phyloP scores from a whole-genome alignment of 2,797 vertebrate species.

The Hoplostethus mediterraneus region DNA sequence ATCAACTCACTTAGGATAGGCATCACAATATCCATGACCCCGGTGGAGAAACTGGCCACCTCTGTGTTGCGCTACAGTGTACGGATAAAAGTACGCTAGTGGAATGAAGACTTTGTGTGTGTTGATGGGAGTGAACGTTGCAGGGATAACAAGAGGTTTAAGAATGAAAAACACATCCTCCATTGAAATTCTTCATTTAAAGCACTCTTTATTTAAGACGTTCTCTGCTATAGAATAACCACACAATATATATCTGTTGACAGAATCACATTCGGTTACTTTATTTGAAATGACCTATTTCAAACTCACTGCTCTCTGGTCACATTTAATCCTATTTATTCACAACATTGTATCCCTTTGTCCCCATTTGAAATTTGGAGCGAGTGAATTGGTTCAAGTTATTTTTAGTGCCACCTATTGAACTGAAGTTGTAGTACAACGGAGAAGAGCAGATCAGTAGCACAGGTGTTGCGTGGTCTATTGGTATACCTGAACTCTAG shows the following conservation, averaged over 20 bases:
- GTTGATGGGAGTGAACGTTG: neutral
- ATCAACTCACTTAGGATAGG: slow-evolving; percentile 16
- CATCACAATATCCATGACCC: neutral
- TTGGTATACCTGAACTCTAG: slow-evolving; percentile 48
- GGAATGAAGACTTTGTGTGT: neutral
- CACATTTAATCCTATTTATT: slow-evolving; percentile 61
- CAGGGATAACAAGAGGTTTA: neutral
- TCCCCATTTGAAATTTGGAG: slow-evolving; percentile 60
- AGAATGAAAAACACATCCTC: neutral
- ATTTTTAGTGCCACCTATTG: slow-evolving; percentile 79
- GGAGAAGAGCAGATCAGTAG: slow-evolving; percentile 34
- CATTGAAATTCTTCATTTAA: slow-evolving; percentile 8
- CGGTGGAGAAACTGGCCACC: slow-evolving; percentile 1
- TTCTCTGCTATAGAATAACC: neutral
- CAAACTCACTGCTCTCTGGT: slow-evolving; percentile 23
- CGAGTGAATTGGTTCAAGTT: slow-evolving; percentile 54
- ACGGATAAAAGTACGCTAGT: neutral
- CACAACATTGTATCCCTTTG: slow-evolving; percentile 52
- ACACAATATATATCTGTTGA: neutral
- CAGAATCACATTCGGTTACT: slow-evolving; percentile 36
- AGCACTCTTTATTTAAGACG: neutral
- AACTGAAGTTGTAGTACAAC: slow-evolving; percentile 63
- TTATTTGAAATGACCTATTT: slow-evolving; percentile 21
- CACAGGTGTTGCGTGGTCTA: slow-evolving; percentile 57
- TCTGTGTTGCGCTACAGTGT: neutral